A percentile compares a stretch with the other conserved stretches of the same genome.
Evolutionary conservation across 2,888 invertebrate genomes (phyloP).

Genomic region (Spatulosminthurus flaviceps): DNA sequence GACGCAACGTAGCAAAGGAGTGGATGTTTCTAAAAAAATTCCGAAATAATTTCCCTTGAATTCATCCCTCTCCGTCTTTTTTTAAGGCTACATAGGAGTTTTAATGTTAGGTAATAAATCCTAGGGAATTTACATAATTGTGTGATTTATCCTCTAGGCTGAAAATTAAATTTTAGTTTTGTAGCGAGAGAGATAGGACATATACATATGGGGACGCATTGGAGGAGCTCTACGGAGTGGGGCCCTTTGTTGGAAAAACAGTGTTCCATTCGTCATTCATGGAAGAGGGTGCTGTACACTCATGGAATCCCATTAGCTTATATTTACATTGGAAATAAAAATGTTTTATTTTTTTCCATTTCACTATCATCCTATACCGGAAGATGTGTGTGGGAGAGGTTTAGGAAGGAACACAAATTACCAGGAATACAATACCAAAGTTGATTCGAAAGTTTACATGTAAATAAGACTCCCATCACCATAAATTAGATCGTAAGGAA

Average conservation of each 20-base stretch:
- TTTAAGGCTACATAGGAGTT: background rate
- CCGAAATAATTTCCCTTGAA: background rate
- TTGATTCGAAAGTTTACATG: background rate
- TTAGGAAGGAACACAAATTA: too few species aligned
- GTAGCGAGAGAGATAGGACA: background rate
- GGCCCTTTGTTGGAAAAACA: too few species aligned
- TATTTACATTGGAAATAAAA: conserved; percentile 7
- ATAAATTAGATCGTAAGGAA: background rate
- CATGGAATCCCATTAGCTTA: background rate
- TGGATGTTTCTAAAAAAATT: background rate
- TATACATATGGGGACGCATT: too few species aligned
- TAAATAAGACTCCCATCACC: background rate
- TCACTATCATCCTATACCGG: background rate
- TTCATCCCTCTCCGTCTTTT: too few species aligned
- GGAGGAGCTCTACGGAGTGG: too few species aligned
- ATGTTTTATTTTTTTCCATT: conserved; percentile 1
- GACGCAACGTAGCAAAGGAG: too few species aligned
- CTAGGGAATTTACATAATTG: background rate
- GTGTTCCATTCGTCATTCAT: too few species aligned
- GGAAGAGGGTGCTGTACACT: too few species aligned
- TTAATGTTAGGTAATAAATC: background rate
- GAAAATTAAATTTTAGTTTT: conserved; percentile 1
- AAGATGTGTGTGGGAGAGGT: background rate
- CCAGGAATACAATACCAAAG: too few species aligned
- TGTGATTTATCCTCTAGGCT: background rate